Conservation (phyloP, 2,888 invertebrate species). For the Drosophila vallismaia region DNA sequence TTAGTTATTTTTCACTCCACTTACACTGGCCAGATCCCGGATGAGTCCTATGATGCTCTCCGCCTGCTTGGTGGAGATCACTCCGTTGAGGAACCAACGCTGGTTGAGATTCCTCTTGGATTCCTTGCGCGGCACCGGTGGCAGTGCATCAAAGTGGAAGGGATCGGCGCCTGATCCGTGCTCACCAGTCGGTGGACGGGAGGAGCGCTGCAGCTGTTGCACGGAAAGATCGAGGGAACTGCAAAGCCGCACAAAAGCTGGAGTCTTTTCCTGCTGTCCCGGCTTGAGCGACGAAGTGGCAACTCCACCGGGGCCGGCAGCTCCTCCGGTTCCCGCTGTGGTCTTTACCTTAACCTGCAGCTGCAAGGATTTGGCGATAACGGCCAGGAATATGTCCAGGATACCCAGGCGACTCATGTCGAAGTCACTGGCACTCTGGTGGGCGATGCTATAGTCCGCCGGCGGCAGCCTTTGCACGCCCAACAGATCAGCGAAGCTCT, state of each 20-base stretch:
- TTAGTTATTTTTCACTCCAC: constrained; percentile 59
- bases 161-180: constrained; percentile 43
- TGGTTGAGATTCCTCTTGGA: constrained; percentile 83
- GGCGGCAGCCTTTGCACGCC: constrained; percentile 89
- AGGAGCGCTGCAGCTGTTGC: constrained; percentile 70
- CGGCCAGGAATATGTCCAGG: constrained; percentile 94
- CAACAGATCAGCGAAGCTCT: constrained; percentile 90
- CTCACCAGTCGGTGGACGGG: constrained; percentile 54
- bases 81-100: constrained; percentile 94
- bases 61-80: constrained; percentile 92
- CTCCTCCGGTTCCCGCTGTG: constrained; percentile 31
- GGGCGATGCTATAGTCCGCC: constrained; percentile 90
- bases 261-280: constrained; percentile 85
- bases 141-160: constrained; percentile 68
- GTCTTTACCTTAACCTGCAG: constrained; percentile 91
- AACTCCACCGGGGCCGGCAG: not conserved
- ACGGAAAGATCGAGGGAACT: constrained; percentile 83
- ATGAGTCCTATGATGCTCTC: constrained; percentile 94
- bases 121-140: constrained; percentile 74
- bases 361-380: constrained; percentile 95
- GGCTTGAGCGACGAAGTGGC: constrained; percentile 27
- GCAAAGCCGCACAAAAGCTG: constrained; percentile 81
- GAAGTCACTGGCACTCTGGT: constrained; percentile 83
- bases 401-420: constrained; percentile 88
- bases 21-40: constrained; percentile 95